phyloP scores from a whole-genome alignment of 2,113 vertebrate genomes.

The Cervus canadensis region DNA sequence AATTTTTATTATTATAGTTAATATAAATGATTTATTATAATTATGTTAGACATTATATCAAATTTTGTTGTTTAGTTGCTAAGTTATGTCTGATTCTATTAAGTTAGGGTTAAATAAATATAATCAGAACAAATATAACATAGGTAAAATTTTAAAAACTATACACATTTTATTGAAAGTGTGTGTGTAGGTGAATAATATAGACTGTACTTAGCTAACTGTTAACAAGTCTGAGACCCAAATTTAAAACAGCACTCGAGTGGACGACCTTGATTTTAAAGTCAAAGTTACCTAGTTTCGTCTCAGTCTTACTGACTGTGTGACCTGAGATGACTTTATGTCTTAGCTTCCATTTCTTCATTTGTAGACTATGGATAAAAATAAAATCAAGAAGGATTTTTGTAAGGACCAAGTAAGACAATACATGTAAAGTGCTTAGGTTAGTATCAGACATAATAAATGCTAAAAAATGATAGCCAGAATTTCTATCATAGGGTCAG shows the following conservation, averaged over 20 bases:
- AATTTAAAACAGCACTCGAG: rapidly evolving
- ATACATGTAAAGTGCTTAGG: background rate
- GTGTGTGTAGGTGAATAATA: background rate
- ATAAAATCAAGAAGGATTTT: background rate
- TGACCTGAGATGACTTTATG: background rate
- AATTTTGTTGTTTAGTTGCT: background rate
- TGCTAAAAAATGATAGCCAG: background rate
- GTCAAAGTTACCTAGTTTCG: background rate
- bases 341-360: background rate
- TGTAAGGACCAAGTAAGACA: background rate
- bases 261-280: background rate
- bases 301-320: background rate
- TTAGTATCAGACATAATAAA: background rate
- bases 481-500: background rate
- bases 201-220: background rate
- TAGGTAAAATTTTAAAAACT: background rate
- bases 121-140: background rate
- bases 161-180: background rate
- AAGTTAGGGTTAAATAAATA: background rate
- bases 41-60: background rate
- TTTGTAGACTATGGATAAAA: background rate
- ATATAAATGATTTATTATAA: background rate
- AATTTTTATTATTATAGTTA: background rate
- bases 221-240: too few species aligned
- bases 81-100: background rate